Conservation (phyloP, 2,113 vertebrate genomes). For the Hypomesus transpacificus region DNA sequence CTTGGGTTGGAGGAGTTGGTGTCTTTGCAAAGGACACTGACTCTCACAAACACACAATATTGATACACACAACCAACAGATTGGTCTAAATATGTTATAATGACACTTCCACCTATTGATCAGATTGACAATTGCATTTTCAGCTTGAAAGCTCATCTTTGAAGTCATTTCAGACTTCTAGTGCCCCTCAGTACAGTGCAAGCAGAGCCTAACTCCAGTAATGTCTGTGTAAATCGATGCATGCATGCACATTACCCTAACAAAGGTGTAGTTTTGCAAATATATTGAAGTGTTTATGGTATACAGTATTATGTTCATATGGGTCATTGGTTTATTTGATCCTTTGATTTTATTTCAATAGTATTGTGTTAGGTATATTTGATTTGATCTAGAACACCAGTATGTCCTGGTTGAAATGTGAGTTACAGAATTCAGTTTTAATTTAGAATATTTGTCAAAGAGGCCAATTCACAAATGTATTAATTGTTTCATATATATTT, state of each 20-base stretch:
- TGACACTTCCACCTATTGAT: too few relatives aligned
- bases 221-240: slow-evolving; percentile 72
- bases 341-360: slow-evolving; percentile 39
- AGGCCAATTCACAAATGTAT: slow-evolving; percentile 37
- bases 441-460: slow-evolving; percentile 55
- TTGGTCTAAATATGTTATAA: not conserved
- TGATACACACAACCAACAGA: not conserved
- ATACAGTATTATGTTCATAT: slow-evolving; percentile 64
- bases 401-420: slow-evolving; percentile 59
- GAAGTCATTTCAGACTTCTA: too few relatives aligned
- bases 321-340: slow-evolving; percentile 41
- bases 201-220: slow-evolving; percentile 67
- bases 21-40: slow-evolving; percentile 33
- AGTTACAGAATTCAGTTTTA: slow-evolving; percentile 63
- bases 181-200: slow-evolving; percentile 31
- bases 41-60: not conserved
- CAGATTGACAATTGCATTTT: too few relatives aligned
- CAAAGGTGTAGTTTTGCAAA: slow-evolving; percentile 69
- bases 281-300: slow-evolving; percentile 74
- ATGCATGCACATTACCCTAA: slow-evolving; percentile 76
- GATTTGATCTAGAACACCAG: slow-evolving; percentile 62
- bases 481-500: slow-evolving; percentile 54
- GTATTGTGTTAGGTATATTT: slow-evolving; percentile 50
- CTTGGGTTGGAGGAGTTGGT: slow-evolving; percentile 45
- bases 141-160: too few relatives aligned